Evolutionary conservation across 1,140 invertebrate genomes (phyloP).

Genomic region (Delia radicum): DNA sequence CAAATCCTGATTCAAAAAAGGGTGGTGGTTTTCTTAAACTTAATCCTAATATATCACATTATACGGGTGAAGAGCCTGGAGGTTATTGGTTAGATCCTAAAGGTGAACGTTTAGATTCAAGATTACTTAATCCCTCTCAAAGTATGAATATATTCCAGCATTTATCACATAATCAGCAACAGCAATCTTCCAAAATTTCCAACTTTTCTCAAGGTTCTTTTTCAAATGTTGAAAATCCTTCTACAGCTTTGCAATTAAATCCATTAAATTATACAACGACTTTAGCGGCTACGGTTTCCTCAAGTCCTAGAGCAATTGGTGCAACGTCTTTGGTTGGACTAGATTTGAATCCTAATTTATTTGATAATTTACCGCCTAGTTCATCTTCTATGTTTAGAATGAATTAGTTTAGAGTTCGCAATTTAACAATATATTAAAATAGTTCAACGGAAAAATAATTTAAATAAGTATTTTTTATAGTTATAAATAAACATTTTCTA

Average conservation of each 20-base stretch:
- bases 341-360: not conserved
- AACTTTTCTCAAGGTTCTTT: not conserved
- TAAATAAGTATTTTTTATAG: too few species aligned
- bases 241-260: not conserved
- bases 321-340: not conserved
- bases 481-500: too few species aligned
- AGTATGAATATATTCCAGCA: not conserved
- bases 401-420: not conserved
- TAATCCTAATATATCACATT: conserved; percentile 25
- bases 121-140: not conserved
- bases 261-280: not conserved
- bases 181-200: not conserved
- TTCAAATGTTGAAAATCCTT: not conserved
- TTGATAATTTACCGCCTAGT: not conserved
- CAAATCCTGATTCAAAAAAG: not conserved
- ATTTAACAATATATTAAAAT: too few species aligned
- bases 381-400: not conserved
- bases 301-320: too few species aligned
- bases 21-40: not conserved
- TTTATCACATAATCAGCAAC: too few species aligned
- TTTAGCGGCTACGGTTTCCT: not conserved
- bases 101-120: not conserved
- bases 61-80: conserved; percentile 21
- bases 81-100: conserved; percentile 3
- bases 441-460: too few species aligned